A percentile compares a stretch with the other conserved stretches of the same genome.
phyloP scores from a whole-genome alignment of 2,888 invertebrate species.

The Itoplectis maculator region DNA sequence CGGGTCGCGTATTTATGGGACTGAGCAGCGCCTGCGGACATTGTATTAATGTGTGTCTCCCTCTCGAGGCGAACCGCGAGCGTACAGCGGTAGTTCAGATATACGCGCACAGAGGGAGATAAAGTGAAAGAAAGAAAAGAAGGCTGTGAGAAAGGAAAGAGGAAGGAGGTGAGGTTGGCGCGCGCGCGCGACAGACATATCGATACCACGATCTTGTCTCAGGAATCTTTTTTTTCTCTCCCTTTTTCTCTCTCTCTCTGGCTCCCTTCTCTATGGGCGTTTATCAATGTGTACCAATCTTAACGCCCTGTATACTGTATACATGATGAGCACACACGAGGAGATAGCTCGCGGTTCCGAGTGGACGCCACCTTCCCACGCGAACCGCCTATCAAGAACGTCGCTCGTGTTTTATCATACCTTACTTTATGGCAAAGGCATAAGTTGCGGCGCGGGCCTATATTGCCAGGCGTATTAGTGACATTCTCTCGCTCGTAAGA shows the following conservation, averaged over 20 bases:
- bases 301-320: slow-evolving; percentile 61
- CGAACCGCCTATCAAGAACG: slow-evolving; percentile 71
- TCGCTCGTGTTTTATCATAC: slow-evolving; percentile 70
- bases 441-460: slow-evolving; percentile 35
- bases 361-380: slow-evolving; percentile 70
- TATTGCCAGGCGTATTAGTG: slow-evolving; percentile 68
- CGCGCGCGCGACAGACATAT: slow-evolving; percentile 56
- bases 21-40: slow-evolving; percentile 56
- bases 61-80: slow-evolving; percentile 7
- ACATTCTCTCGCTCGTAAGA: slow-evolving; percentile 63
- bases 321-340: slow-evolving; percentile 45
- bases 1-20: slow-evolving; percentile 64
- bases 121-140: slow-evolving; percentile 44
- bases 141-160: slow-evolving; percentile 2
- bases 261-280: slow-evolving; percentile 49
- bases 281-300: slow-evolving; percentile 71
- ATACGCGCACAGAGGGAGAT: slow-evolving; percentile 15
- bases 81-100: slow-evolving; percentile 40
- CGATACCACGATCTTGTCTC: slow-evolving; percentile 70
- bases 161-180: slow-evolving; percentile 39
- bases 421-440: slow-evolving; percentile 64
- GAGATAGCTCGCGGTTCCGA: slow-evolving; percentile 42
- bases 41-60: slow-evolving; percentile 61
- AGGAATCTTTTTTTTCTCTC: too few relatives aligned
- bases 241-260: too few relatives aligned